phyloP scores from a whole-genome alignment of 2,797 vertebrate species.

The Sebastes nivosus region DNA sequence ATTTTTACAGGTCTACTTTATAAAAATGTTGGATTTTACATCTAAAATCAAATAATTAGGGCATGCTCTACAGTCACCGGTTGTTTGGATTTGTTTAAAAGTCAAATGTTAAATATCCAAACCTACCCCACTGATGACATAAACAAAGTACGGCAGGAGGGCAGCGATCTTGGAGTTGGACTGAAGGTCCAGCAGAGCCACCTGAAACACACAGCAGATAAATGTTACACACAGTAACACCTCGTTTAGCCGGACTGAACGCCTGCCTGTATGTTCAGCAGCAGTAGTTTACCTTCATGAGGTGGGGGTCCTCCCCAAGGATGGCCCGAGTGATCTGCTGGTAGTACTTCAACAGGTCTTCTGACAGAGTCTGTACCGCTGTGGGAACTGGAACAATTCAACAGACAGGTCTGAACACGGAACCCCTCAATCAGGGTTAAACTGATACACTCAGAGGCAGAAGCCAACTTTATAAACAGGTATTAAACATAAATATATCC shows the following conservation, averaged over 20 bases:
- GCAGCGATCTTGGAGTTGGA: constrained; percentile 95
- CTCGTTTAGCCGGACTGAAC: accelerated
- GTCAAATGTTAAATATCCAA: too few species aligned
- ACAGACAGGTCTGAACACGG: not conserved
- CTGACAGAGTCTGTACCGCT: constrained; percentile 89
- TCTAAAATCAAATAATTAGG: not conserved
- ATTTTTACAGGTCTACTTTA: not conserved
- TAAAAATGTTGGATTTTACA: not conserved
- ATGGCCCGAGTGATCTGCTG: constrained; percentile 93
- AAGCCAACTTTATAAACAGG: not conserved
- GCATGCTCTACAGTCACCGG: not conserved
- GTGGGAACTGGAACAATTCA: constrained; percentile 83
- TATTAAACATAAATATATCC: not conserved
- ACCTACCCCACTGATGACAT: constrained; percentile 94
- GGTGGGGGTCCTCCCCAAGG: constrained; percentile 91
- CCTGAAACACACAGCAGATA: constrained; percentile 68
- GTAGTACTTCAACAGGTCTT: constrained; percentile 94
- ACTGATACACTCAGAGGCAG: not conserved
- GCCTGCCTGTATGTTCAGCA: too few species aligned
- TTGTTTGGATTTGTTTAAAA: not conserved
- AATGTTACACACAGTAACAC: not conserved
- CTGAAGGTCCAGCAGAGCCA: constrained; percentile 92
- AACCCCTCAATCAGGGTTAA: too few species aligned
- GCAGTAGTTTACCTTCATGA: constrained; percentile 88
- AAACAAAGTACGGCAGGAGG: constrained; percentile 94